Conservation (phyloP, 2,113 vertebrate species). For the Myxocyprinus asiaticus region DNA sequence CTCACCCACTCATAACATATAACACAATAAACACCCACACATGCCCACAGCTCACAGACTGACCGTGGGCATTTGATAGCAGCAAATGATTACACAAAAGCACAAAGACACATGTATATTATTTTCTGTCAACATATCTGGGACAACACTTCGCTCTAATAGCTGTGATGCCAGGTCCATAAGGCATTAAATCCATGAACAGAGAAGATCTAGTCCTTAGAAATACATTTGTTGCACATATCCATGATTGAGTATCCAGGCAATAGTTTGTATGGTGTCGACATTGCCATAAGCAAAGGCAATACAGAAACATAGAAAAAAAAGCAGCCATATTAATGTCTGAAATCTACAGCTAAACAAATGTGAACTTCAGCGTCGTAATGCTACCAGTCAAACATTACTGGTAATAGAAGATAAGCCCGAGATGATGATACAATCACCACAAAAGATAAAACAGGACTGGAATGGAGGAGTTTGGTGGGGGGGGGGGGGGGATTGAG, state of each 20-base stretch:
- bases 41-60: conserved; percentile 62
- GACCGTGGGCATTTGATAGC: conserved; percentile 69
- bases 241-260: conserved; percentile 3
- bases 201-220: not conserved
- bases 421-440: conserved; percentile 15
- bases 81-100: conserved; percentile 63
- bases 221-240: conserved; percentile 18
- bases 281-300: not conserved
- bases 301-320: conserved; percentile 26
- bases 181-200: conserved; percentile 8
- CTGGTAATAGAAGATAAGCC: conserved; percentile 57
- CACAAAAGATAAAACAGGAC: conserved; percentile 33
- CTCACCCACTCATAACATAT: conserved; percentile 47
- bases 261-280: not conserved
- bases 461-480: not conserved
- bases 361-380: conserved; percentile 39
- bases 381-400: conserved; percentile 41
- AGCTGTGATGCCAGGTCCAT: not conserved
- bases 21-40: conserved; percentile 71
- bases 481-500: conserved; percentile 41
- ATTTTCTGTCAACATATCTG: conserved; percentile 32
- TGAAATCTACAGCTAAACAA: conserved; percentile 43
- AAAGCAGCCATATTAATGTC: conserved; percentile 24
- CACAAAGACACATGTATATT: conserved; percentile 70
- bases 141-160: not conserved